phyloP scores from a whole-genome alignment of 2,888 invertebrate genomes.

The Tipula lateralis region DNA sequence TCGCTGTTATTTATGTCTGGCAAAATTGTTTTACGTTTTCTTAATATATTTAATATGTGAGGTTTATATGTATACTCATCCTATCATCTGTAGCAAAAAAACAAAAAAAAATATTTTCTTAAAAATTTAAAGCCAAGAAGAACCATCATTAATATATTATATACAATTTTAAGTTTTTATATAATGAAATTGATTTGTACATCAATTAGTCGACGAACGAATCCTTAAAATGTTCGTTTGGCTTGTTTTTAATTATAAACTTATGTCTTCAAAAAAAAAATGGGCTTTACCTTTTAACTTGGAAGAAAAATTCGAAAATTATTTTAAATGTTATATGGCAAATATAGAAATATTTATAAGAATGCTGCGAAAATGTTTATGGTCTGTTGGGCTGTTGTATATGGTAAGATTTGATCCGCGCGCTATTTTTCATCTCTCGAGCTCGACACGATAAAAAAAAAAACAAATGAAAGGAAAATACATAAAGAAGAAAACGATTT shows the following conservation, averaged over 20 bases:
- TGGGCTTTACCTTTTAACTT: conserved; percentile 2
- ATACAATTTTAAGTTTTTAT: neutral
- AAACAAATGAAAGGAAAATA: neutral
- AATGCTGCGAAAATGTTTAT: neutral
- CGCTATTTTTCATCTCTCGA: neutral
- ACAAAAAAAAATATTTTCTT: neutral
- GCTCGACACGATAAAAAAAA: neutral
- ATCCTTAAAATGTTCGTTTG: neutral
- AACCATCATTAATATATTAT: neutral
- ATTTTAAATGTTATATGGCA: neutral
- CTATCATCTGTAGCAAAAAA: neutral
- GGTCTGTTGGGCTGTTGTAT: neutral
- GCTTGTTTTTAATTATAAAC: neutral
- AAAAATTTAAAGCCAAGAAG: neutral
- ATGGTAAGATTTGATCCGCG: neutral
- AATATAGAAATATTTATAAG: neutral
- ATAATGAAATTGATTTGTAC: conserved; percentile 19
- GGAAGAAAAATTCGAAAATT: neutral
- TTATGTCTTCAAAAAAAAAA: neutral
- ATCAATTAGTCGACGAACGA: neutral
- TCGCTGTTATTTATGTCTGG: conserved; percentile 24
- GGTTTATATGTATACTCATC: neutral
- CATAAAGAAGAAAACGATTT: neutral
- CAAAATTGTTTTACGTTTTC: neutral
- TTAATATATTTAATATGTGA: neutral